Base-by-base conservation (phyloP, 2,113 vertebrate species). In the Leptobrachium leishanense region DNA sequence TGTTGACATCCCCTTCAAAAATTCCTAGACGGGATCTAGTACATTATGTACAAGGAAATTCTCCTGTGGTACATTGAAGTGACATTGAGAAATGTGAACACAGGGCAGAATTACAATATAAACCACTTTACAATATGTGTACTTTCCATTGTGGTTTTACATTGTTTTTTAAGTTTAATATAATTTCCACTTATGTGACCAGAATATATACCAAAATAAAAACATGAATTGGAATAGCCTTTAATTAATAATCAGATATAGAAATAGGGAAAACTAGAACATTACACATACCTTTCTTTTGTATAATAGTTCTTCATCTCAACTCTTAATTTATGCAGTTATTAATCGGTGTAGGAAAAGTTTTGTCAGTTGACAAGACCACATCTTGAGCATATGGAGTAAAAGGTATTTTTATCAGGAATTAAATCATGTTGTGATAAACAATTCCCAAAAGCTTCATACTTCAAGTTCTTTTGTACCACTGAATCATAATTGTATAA, bases 141-240 rank as follows among this genome's bases (percentile, higher is more conserved):
- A 39, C 41, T 74, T 79, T 79, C 63, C 77, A 68, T 67, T 74
- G 77, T 74, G 70, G 70, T 73, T 74, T 59, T 64, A 72, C 50
- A 20, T n/a, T 69, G 53, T 41, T 69, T 62, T 72, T 72, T 39
- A n/a, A 57, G 57, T 20, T 74, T 66, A 43, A 41, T 7, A 77
- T 46, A 66, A 13, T 73, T 79, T 79, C 63, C 77, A 74, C 72
- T 68, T 13, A 54, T 40, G 66, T 59, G 40, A 66, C n/a, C 39
- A 31, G n/a, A 66, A 39, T 72, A 74, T 68, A 41, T 76, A 43
- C 64, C 0, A 2, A 43, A 54, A 42, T 43, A 68, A 7, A 43
- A 15, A 70, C 68, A 70, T 70, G 44, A 71, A 72, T 20, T 40
- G 13, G 10, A 44, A 54, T 72, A 54, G 2, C 39, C 41, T 66